Evolutionary conservation across 2,888 invertebrate species (phyloP).

Genomic region (Macrosoma leucophasiata): DNA sequence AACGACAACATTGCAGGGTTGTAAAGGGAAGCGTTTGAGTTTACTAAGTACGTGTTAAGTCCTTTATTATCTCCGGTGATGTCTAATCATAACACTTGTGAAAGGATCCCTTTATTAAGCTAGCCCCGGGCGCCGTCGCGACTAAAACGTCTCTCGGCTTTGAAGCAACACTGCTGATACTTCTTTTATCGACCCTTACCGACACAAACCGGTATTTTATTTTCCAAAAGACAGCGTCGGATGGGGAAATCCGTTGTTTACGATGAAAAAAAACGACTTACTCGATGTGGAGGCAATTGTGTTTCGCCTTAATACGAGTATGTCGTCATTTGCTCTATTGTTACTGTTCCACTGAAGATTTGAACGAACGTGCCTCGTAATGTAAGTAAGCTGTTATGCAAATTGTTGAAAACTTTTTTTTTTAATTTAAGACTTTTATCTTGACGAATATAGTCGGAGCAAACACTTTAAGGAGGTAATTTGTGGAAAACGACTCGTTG

Average conservation of each 20-base stretch:
- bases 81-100: constrained; percentile 44
- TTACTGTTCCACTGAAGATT: no score
- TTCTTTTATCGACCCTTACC: no score
- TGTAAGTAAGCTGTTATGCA: constrained; percentile 39
- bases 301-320: no score
- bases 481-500: constrained; percentile 49
- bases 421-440: constrained; percentile 45
- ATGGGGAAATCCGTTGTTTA: no score
- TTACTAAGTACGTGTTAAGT: constrained; percentile 3
- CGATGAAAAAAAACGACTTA: no score
- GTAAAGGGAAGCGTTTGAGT: no score
- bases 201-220: no score
- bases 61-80: constrained; percentile 36
- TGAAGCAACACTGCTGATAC: no score
- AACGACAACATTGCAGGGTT: no score
- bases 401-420: constrained; percentile 35
- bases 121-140: constrained; percentile 30
- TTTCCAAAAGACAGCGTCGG: no score
- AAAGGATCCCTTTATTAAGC: constrained; percentile 44
- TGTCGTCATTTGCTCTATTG: no score
- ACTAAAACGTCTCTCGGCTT: constrained; percentile 32
- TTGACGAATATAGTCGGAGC: constrained; percentile 47
- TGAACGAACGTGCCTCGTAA: constrained; percentile 24
- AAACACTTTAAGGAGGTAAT: constrained; percentile 56
- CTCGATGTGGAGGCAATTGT: no score